Percentiles rank a stretch among this genome's conserved stretches.
phyloP scores from a whole-genome alignment of 2,113 vertebrate species.

The Bombycilla garrulus region DNA sequence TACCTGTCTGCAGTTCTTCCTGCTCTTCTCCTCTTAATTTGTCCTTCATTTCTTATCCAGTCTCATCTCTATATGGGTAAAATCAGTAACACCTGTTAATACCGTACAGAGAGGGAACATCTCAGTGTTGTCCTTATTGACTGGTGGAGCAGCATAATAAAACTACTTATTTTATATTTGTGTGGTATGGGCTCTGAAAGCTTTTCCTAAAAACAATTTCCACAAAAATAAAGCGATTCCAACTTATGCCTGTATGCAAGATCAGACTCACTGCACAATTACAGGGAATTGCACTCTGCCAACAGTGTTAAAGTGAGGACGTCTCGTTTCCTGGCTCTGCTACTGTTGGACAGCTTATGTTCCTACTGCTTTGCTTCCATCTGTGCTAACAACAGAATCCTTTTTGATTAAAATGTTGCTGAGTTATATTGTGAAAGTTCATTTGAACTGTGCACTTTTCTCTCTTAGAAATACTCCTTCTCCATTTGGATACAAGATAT shows the following conservation, averaged over 20 bases:
- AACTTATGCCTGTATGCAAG: background rate
- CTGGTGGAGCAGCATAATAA: background rate
- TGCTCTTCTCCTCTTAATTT: background rate
- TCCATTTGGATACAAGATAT: background rate
- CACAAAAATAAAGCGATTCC: slow-evolving; percentile 9
- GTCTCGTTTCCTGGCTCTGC: slow-evolving; percentile 26
- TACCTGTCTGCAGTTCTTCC: background rate
- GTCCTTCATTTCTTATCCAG: background rate
- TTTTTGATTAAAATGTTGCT: slow-evolving; percentile 52
- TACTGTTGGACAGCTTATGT: slow-evolving; percentile 23
- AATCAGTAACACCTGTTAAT: background rate
- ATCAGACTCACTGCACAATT: slow-evolving; percentile 16
- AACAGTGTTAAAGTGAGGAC: slow-evolving; percentile 26
- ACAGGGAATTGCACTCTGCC: background rate
- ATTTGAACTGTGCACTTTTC: background rate
- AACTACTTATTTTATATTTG: background rate
- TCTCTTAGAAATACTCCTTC: background rate
- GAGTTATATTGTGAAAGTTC: slow-evolving; percentile 8
- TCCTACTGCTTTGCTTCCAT: slow-evolving; percentile 30
- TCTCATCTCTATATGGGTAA: background rate
- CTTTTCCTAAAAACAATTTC: background rate
- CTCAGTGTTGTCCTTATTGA: background rate
- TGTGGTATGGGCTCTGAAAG: background rate
- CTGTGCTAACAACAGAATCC: slow-evolving; percentile 54
- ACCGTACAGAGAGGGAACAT: background rate